phyloP scores from a whole-genome alignment of 2,888 invertebrate species.

The Eupithecia centaureata region DNA sequence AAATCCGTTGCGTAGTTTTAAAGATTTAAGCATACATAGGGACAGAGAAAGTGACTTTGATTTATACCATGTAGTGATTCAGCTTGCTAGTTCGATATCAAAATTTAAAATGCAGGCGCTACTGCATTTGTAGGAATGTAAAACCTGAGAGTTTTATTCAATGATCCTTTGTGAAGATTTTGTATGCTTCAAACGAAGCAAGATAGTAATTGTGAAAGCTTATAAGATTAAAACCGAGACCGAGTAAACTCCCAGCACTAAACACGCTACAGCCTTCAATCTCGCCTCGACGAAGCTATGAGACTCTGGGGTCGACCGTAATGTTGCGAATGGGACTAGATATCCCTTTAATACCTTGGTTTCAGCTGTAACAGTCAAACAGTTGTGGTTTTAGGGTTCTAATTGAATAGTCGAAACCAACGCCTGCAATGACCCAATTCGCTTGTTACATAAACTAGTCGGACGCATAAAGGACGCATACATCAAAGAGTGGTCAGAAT shows the following conservation, averaged over 20 bases:
- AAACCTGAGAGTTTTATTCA: not conserved
- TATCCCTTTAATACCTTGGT: slow-evolving; percentile 28
- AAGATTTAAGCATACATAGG: too few species aligned
- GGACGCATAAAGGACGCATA: too few species aligned
- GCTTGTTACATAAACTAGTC: not conserved
- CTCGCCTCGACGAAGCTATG: slow-evolving; percentile 57
- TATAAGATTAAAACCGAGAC: not conserved
- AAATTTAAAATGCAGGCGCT: not conserved
- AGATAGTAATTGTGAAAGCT: not conserved
- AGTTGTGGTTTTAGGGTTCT: not conserved
- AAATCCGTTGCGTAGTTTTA: too few species aligned
- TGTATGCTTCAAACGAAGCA: not conserved
- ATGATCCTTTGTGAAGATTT: not conserved
- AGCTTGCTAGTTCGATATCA: not conserved
- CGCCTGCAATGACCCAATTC: not conserved
- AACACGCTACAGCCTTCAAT: slow-evolving; percentile 48
- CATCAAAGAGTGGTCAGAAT: too few species aligned
- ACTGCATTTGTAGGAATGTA: not conserved
- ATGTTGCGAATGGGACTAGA: slow-evolving; percentile 30
- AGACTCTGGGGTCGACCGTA: slow-evolving; percentile 57
- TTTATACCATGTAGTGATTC: too few species aligned
- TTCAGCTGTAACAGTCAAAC: not conserved
- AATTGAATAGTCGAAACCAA: not conserved
- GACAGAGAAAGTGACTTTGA: too few species aligned
- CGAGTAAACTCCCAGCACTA: slow-evolving; percentile 10